Evolutionary conservation across 2,797 vertebrate genomes (phyloP), one percentile per base, ranked within the genome.

Genomic region (Tinamus major): DNA sequence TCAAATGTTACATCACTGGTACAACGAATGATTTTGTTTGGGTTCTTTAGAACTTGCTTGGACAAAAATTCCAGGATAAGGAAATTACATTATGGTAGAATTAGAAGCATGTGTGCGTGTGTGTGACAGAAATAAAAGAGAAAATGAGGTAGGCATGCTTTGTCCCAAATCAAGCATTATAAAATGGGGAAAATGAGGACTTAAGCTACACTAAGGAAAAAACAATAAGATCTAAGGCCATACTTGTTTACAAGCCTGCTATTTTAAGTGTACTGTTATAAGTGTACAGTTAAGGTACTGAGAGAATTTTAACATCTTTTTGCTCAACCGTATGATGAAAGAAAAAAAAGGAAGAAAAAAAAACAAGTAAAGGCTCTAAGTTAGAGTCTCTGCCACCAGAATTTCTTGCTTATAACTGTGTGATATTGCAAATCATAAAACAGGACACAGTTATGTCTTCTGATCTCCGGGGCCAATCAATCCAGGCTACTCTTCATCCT

Each of bases 381-480:
- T 63, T 93, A 81, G 0, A 0, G 26, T 55, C 56, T 35, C 0
- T 2, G 46, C 55, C n/a, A 75, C 44, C 17, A 41, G 62, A 83
- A 78, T 5, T 7, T 3, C 9, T 70, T 13, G 7, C 20, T 81
- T 48, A 51, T 10, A 33, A 1, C 19, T 0, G 0, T 13, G 18
- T 21, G 27, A 14, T 5, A 33, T 15, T 14, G 31, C 35, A 71
- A 48, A n/a, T 33, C 53, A 39, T 58, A 51, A 71, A 84, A 33
- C 13, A 41, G 19, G 27, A 13, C 35, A 49, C 46, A 55, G 35
- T 42, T 70, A 23, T 14, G 2, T 15, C 31, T 78, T 75, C 20
- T 46, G 44, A 29, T 71, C 33, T 46, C 27, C 33, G 13, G 70
- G 16, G 29, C 29, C 56, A n/a, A 68, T 31, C 15, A n/a, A 62